Percentiles rank a stretch among this genome's conserved stretches.
phyloP scores from a whole-genome alignment of 2,113 vertebrate genomes.

The Carassius carassius region DNA sequence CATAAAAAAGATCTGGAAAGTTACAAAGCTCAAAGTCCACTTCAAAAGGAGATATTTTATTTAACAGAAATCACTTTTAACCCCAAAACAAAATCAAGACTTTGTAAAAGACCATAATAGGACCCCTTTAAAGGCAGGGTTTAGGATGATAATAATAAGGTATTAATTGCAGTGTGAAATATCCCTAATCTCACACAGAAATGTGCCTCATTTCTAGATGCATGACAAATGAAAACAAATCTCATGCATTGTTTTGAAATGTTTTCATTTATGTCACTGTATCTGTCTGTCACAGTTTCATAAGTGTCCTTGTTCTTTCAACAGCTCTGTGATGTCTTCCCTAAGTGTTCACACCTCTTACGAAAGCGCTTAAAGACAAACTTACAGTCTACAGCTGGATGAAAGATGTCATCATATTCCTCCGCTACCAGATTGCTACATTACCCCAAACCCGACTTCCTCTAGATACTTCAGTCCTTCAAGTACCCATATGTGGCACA shows the following conservation, averaged over 20 bases:
- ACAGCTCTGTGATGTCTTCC: slow-evolving; percentile 26
- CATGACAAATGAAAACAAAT: background rate
- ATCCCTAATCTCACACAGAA: background rate
- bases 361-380: background rate
- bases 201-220: background rate
- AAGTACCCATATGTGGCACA: slow-evolving; percentile 34
- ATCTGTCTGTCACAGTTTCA: slow-evolving; percentile 3
- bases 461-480: slow-evolving; percentile 27
- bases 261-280: slow-evolving; percentile 28
- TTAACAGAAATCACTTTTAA: too few relatives aligned
- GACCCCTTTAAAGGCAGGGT: background rate
- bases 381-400: slow-evolving; percentile 3
- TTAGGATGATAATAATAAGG: background rate
- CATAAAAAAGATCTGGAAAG: too few relatives aligned
- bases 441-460: slow-evolving; percentile 45
- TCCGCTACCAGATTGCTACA: slow-evolving; percentile 16
- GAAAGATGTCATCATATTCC: slow-evolving; percentile 39
- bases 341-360: slow-evolving; percentile 30
- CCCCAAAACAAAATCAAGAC: too few relatives aligned
- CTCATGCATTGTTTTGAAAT: background rate
- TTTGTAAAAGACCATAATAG: too few relatives aligned
- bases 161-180: background rate
- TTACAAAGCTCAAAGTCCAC: too few relatives aligned
- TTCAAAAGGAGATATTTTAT: too few relatives aligned
- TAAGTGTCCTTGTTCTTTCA: slow-evolving; percentile 41